Base-by-base conservation (phyloP, 92 coral and sea anemone species). In the Epizoanthus rinbou region DNA sequence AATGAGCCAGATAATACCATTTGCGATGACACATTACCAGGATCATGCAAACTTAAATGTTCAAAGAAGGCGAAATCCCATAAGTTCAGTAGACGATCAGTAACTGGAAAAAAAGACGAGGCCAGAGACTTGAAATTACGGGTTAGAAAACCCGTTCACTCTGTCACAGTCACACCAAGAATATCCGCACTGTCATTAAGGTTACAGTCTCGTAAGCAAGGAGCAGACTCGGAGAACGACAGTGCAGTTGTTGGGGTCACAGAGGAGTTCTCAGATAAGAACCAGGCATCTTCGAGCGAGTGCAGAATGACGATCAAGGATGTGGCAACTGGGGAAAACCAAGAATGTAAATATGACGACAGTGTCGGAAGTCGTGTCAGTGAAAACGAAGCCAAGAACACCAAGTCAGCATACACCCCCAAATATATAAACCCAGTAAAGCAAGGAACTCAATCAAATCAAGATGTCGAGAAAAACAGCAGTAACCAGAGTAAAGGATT, bases 161-260 rank as follows among this genome's bases (percentile, higher is more conserved):
- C 58, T n/a, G 82, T 78, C n/a, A 78, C 82, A n/a, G 82, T 78
- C 53, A 62, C 24, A 57, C 82, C 82, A 47, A 47, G 54, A 47
- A 47, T 9, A 47, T 47, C 54, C 0, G 54, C 54, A 8, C 23
- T 63, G 28, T 62, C 71, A 43, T 62, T 24, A 69, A 78, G 15
- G 24, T 45, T 65, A n/a, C 45, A 28, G 16, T 57, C 28, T 16
- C 10, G 4, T 2, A 7, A 37, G 33, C 2, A 1, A 9, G 37
- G 45, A 3, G 35, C 7, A 53, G 33, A 71, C 21, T 6, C 57
- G 43, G 69, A 19, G 23, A 39, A 78, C 82, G 28, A 18, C 24
- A 15, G 18, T 24, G 15, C 18, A 56, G 70, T 33, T 45, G 47
- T 57, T 37, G 13, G 57, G 64, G 41, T 2, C 24, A 43, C 54